Conservation (phyloP, 1,140 invertebrate genomes). For the Phortica variegata region DNA sequence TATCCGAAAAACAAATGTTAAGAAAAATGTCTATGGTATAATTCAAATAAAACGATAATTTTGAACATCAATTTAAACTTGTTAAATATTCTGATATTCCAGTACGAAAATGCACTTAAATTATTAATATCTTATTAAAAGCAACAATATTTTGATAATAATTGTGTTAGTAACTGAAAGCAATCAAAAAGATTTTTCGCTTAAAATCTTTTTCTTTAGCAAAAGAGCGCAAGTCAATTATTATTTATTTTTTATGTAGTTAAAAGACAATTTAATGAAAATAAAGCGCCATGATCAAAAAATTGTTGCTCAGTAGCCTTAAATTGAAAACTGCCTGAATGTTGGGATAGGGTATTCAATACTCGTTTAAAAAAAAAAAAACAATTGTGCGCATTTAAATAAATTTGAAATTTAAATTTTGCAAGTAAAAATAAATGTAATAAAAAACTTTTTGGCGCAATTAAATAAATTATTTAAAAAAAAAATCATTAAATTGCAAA, state of each 20-base stretch:
- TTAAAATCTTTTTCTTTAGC: constrained; percentile 55
- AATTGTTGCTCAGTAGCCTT: constrained; percentile 44
- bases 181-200: constrained; percentile 56
- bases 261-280: no score
- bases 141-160: constrained; percentile 45
- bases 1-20: no score
- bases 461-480: constrained; percentile 12
- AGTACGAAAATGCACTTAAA: constrained; percentile 5
- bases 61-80: no score
- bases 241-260: constrained; percentile 3
- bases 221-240: not conserved
- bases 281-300: constrained; percentile 18
- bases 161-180: constrained; percentile 5
- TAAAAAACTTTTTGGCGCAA: constrained; percentile 7
- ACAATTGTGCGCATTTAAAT: no score
- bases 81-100: no score
- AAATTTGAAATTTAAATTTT: no score
- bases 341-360: constrained; percentile 95
- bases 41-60: no score
- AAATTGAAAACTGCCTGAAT: constrained; percentile 81
- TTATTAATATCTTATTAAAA: constrained; percentile 11
- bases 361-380: constrained; percentile 64
- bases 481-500: constrained; percentile 4
- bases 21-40: no score
- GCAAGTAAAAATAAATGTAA: constrained; percentile 31